Evolutionary conservation across 2,113 vertebrate species (phyloP).

Genomic region (Gnathonemus longibarbis): DNA sequence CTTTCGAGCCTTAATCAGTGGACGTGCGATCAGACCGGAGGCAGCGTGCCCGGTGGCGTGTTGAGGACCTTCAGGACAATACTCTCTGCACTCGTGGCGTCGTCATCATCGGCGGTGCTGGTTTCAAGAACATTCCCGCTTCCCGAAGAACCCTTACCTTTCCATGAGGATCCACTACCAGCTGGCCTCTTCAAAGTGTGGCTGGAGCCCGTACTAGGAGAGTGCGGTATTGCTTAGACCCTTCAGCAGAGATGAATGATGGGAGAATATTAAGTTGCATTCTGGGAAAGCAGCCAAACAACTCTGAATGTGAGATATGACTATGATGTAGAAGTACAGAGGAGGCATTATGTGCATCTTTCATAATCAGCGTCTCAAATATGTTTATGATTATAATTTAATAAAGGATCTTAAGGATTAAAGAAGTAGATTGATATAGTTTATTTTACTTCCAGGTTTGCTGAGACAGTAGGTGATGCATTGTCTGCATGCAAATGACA

Average conservation of each 20-base stretch:
- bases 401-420: constrained; percentile 8
- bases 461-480: not conserved
- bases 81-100: not conserved
- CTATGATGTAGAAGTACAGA: not conserved
- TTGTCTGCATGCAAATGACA: constrained; percentile 16
- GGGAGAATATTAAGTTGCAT: constrained; percentile 1
- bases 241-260: not conserved
- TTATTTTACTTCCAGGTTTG: not conserved
- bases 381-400: constrained; percentile 14
- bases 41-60: not conserved
- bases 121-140: not conserved
- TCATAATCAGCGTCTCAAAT: constrained; percentile 10
- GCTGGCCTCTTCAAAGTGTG: not conserved
- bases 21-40: not conserved
- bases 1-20: not conserved
- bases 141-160: not conserved
- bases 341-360: not conserved
- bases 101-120: not conserved
- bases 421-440: constrained; percentile 8
- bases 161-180: not conserved
- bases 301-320: constrained; percentile 10
- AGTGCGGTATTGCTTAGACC: not conserved
- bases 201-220: not conserved
- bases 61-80: not conserved
- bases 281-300: constrained; percentile 8